These are phyloP conservation scores for Drosophila subquinaria DNA, from an alignment of 2,888 invertebrate genomes.

Conservation along the genomic window DNA sequence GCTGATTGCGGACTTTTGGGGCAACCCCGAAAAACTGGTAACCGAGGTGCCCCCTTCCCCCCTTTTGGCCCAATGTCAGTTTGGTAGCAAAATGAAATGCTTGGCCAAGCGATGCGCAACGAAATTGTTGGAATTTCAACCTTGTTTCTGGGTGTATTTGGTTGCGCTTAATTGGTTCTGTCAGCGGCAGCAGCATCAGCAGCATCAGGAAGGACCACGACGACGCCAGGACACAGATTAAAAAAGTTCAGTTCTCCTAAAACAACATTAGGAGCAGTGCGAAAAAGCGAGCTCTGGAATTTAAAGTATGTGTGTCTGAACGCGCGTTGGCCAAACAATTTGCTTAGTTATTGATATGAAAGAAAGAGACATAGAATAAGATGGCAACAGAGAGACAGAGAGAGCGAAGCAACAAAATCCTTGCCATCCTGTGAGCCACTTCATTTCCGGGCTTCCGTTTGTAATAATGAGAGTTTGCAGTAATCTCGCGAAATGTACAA, in stretches of 20 bases:
- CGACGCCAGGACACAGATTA: constrained; percentile 70
- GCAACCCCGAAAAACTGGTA: constrained; percentile 15
- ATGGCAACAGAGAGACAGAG: neutral
- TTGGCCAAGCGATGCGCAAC: constrained; percentile 70
- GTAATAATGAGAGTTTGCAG: constrained; percentile 80
- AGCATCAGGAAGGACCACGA: constrained; percentile 22
- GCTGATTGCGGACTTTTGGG: constrained; percentile 23
- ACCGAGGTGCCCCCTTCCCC: neutral
- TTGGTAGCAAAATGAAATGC: constrained; percentile 53
- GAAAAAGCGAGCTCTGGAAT: constrained; percentile 58
- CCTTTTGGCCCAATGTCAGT: constrained; percentile 42
- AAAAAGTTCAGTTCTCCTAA: constrained; percentile 80
- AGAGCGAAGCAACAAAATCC: constrained; percentile 28
- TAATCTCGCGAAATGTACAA: constrained; percentile 78
- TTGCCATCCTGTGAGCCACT: constrained; percentile 69
- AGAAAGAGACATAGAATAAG: neutral
- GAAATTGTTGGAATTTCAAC: constrained; percentile 80
- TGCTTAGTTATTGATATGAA: constrained; percentile 80
- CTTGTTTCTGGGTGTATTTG: constrained; percentile 73
- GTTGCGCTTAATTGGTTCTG: constrained; percentile 82
- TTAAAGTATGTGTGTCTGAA: constrained; percentile 75
- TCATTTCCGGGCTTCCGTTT: constrained; percentile 81
- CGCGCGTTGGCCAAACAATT: constrained; percentile 74
- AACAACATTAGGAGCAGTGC: constrained; percentile 74
- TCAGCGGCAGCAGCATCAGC: constrained; percentile 64